These are phyloP conservation scores for Pseudomyrmex gracilis DNA, from an alignment of 1,140 invertebrate genomes.

Conservation along the genomic window DNA sequence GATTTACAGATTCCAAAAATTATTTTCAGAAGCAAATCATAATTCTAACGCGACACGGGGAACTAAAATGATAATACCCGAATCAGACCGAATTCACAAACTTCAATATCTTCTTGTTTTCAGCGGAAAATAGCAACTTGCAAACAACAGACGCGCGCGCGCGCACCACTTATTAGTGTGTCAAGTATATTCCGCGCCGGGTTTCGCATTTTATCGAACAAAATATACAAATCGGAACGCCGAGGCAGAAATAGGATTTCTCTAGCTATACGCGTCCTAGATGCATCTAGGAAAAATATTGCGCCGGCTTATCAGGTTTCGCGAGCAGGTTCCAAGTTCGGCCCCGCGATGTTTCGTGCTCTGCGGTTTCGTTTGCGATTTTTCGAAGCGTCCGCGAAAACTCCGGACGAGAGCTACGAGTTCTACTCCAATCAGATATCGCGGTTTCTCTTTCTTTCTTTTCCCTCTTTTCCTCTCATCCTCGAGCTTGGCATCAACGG, in stretches of 20 bases:
- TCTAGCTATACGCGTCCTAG: conserved; percentile 28
- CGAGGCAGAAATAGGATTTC: conserved; percentile 43
- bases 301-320: conserved; percentile 45
- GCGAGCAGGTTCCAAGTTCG: conserved; percentile 40
- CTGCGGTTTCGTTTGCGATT: conserved; percentile 53
- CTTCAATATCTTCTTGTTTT: background rate
- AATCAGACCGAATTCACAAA: no score
- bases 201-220: conserved; percentile 14
- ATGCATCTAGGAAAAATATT: conserved; percentile 56
- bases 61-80: background rate
- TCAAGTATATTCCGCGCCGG: conserved; percentile 24
- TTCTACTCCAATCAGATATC: conserved; percentile 68
- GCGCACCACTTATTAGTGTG: conserved; percentile 27
- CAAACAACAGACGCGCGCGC: background rate
- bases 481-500: conserved; percentile 66
- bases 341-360: conserved; percentile 50
- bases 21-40: no score
- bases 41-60: background rate
- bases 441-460: background rate
- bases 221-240: conserved; percentile 50
- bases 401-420: conserved; percentile 42
- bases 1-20: no score
- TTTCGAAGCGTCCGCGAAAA: conserved; percentile 64
- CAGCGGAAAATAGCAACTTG: background rate
- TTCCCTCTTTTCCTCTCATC: no score